Percentiles rank a stretch among this genome's conserved stretches.
Conservation (phyloP, 2,113 vertebrate species). For the Rhynchomys soricoides region DNA sequence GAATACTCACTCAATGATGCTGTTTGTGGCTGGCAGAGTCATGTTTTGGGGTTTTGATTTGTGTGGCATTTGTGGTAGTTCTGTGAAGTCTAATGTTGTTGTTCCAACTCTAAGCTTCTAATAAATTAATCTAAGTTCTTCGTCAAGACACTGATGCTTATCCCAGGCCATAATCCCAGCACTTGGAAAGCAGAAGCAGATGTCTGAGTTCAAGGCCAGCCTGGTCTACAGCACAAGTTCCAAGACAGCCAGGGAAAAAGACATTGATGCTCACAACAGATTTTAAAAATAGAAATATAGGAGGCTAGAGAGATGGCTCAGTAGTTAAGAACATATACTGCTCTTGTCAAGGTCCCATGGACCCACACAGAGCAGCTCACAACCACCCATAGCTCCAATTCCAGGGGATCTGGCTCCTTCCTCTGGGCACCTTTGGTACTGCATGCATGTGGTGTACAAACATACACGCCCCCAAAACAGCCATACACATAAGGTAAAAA, state of each 20-base stretch:
- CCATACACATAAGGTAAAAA: neutral
- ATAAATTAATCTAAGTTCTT: conserved; percentile 2
- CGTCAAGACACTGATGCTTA: neutral
- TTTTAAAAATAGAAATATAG: neutral
- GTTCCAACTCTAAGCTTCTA: conserved; percentile 40
- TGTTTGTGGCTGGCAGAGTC: neutral
- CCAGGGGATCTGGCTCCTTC: neutral
- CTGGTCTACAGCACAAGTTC: neutral
- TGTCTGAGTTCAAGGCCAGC: neutral
- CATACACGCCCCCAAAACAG: neutral
- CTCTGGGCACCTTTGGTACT: neutral
- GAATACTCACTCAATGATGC: rapidly evolving
- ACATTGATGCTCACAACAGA: neutral
- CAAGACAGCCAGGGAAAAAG: neutral
- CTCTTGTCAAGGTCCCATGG: neutral
- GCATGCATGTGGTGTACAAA: neutral
- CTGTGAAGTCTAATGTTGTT: neutral
- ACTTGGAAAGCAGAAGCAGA: neutral
- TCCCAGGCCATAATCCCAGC: neutral
- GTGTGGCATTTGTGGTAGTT: neutral
- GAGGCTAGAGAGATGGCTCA: too few relatives aligned
- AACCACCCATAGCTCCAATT: neutral
- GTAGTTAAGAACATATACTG: neutral
- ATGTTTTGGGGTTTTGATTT: neutral
- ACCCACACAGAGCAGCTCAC: neutral